Percentiles rank a stretch among this genome's conserved stretches.
Conservation (phyloP, 92 coral and sea anemone genomes). For the Zoanthus sociatus region DNA sequence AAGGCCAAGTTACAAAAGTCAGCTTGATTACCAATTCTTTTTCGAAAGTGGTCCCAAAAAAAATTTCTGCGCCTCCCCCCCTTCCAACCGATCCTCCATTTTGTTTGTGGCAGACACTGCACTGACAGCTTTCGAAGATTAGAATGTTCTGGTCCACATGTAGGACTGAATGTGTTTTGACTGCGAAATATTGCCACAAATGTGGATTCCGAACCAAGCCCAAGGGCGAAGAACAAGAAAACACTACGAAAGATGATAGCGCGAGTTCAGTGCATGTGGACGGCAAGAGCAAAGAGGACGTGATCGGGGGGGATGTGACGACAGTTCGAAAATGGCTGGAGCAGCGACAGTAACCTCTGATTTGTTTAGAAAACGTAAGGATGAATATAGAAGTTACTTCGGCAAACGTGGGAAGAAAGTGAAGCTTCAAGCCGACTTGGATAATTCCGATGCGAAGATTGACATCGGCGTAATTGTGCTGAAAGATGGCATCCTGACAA, state of each 20-base stretch:
- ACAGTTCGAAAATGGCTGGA: conserved; percentile 41
- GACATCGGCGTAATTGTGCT: conserved; percentile 65
- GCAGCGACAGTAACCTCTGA: conserved; percentile 41
- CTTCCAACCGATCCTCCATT: conserved; percentile 18
- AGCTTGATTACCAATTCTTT: too few relatives aligned
- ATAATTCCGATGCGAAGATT: conserved; percentile 62
- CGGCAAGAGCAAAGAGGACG: conserved; percentile 33
- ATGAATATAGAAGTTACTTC: conserved; percentile 46
- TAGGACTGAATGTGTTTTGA: conserved; percentile 41
- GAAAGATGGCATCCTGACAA: conserved; percentile 61
- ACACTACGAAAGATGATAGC: conserved; percentile 37
- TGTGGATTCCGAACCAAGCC: conserved; percentile 41
- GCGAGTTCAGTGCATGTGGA: conserved; percentile 45
- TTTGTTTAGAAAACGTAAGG: conserved; percentile 26
- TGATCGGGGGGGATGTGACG: conserved; percentile 27
- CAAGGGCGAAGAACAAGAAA: conserved; percentile 37
- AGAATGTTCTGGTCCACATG: conserved; percentile 43
- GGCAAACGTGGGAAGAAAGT: conserved; percentile 40
- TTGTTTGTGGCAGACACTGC: conserved; percentile 23
- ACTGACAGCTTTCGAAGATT: conserved; percentile 10
- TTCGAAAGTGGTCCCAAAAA: too few relatives aligned
- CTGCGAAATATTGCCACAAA: conserved; percentile 34
- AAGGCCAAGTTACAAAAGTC: too few relatives aligned
- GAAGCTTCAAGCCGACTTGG: conserved; percentile 42
- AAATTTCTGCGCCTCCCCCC: too few relatives aligned